Conservation (phyloP, 2,113 vertebrate species). For the Nycticorax nycticorax region DNA sequence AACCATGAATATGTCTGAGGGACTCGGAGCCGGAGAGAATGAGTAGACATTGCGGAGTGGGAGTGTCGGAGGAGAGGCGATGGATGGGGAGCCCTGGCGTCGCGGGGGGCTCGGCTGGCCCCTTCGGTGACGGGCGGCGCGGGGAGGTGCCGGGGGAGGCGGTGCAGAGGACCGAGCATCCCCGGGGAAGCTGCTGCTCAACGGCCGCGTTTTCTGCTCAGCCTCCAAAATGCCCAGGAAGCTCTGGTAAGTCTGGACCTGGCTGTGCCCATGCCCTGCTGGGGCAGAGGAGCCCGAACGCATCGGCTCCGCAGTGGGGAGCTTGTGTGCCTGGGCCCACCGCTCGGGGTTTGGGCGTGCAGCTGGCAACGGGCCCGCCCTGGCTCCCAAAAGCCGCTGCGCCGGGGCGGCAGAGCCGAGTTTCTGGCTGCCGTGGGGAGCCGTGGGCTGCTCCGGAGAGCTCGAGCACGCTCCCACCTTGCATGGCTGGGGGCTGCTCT, state of each 20-base stretch:
- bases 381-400: rapidly evolving
- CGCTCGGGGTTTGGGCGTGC: rapidly evolving
- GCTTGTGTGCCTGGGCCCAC: not conserved
- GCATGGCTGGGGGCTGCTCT: not conserved
- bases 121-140: not conserved
- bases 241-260: conserved; percentile 45
- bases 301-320: rapidly evolving
- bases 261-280: not conserved
- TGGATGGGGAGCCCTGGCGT: not conserved
- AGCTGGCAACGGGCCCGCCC: rapidly evolving
- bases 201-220: rapidly evolving
- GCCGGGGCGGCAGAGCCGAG: not conserved
- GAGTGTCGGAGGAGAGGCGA: not conserved
- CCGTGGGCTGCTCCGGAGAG: not conserved
- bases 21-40: conserved; percentile 43
- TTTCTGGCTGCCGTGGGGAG: not conserved
- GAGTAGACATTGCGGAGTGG: not conserved
- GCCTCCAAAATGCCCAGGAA: not conserved
- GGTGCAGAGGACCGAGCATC: not conserved
- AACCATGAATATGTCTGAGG: conserved; percentile 69
- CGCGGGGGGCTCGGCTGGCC: not conserved
- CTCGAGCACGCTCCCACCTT: rapidly evolving
- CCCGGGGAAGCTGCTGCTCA: not conserved
- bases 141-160: not conserved
- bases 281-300: not conserved